Evolutionary conservation across 2,797 vertebrate genomes (phyloP).

Genomic region (Oreochromis mossambicus): DNA sequence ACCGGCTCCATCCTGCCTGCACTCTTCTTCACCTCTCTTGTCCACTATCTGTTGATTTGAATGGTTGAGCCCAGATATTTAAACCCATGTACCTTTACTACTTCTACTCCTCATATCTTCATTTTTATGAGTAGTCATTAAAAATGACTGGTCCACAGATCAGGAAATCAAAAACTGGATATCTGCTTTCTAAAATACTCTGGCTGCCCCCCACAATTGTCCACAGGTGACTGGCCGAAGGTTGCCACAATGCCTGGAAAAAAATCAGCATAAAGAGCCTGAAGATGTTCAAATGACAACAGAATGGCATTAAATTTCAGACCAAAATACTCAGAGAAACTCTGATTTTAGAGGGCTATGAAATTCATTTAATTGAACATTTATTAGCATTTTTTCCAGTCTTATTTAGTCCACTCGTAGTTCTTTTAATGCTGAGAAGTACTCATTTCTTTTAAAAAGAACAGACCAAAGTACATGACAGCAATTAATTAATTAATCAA

Average conservation of each 20-base stretch:
- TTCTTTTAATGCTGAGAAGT: not conserved
- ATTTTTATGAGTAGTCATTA: not conserved
- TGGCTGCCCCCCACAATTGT: not conserved
- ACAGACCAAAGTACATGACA: not conserved
- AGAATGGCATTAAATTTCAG: not conserved
- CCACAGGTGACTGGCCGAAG: not conserved
- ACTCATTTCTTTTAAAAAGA: not conserved
- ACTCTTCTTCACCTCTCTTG: not conserved
- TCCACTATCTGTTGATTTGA: not conserved
- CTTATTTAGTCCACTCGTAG: not conserved
- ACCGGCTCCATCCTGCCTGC: accelerated
- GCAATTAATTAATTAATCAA: not conserved
- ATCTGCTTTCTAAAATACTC: not conserved
- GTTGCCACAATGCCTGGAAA: not conserved
- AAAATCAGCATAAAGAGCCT: not conserved
- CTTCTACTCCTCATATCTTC: not conserved
- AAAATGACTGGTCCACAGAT: not conserved
- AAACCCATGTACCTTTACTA: not conserved
- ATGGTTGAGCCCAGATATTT: not conserved
- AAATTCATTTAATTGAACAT: not conserved
- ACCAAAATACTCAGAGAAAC: not conserved
- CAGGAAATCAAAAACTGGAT: not conserved
- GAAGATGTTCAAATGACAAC: not conserved
- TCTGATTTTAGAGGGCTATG: not conserved
- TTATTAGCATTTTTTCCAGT: not conserved